A percentile compares a stretch with the other conserved stretches of the same genome.
Evolutionary conservation across 2,888 invertebrate genomes (phyloP).

Genomic region (Willowsia nigromaculata): DNA sequence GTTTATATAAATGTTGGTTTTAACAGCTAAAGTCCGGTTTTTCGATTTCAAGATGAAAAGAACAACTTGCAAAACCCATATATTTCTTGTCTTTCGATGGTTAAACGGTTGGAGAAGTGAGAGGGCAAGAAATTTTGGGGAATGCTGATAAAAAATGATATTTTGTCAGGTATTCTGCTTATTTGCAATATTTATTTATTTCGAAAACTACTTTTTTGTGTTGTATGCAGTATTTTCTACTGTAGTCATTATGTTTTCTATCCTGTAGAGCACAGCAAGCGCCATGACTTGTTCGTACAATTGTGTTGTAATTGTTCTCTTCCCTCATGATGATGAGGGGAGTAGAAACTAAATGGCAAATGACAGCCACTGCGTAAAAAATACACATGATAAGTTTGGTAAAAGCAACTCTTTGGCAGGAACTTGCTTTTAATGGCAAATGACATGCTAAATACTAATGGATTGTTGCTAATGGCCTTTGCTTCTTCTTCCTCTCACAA

Average conservation of each 20-base stretch:
- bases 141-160: constrained; percentile 1
- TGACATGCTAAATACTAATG: constrained; percentile 69
- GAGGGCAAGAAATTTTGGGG: neutral
- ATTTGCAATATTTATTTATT: constrained; percentile 44
- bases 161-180: neutral
- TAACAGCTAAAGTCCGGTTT: constrained; percentile 44
- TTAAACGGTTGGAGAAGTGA: neutral
- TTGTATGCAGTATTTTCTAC: neutral
- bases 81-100: neutral
- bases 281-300: constrained; percentile 5
- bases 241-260: constrained; percentile 23
- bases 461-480: constrained; percentile 58
- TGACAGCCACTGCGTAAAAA: neutral
- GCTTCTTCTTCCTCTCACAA: neutral
- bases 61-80: neutral
- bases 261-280: constrained; percentile 51
- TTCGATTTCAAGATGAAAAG: neutral
- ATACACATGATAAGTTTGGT: constrained; percentile 12
- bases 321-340: neutral
- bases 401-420: constrained; percentile 38
- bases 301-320: constrained; percentile 42
- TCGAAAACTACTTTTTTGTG: constrained; percentile 1
- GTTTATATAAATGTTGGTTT: neutral
- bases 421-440: constrained; percentile 63
- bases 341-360: constrained; percentile 33